A percentile compares a stretch with the other conserved stretches of the same genome.
These are phyloP conservation scores for Pachycephus smyrnensis DNA, from an alignment of 2,888 invertebrate genomes.

Conservation along the genomic window DNA sequence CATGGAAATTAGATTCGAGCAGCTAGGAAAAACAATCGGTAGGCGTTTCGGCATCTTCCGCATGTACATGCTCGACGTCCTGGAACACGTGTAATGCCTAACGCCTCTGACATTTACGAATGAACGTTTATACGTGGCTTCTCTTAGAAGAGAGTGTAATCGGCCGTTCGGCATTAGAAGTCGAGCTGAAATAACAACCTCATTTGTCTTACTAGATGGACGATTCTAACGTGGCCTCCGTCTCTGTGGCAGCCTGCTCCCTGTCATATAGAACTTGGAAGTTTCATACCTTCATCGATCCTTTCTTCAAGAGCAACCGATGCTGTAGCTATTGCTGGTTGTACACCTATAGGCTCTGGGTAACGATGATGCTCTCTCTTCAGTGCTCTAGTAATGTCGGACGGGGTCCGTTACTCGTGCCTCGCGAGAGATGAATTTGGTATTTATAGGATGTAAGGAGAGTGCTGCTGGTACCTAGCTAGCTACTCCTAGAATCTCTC, in stretches of 20 bases:
- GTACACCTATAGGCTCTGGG: too few relatives aligned
- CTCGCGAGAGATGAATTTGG: slow-evolving; percentile 28
- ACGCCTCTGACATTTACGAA: slow-evolving; percentile 1
- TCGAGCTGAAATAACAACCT: slow-evolving; percentile 4
- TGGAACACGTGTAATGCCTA: slow-evolving; percentile 1
- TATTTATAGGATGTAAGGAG: slow-evolving; percentile 33
- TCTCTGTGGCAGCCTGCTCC: not conserved
- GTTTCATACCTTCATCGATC: too few relatives aligned
- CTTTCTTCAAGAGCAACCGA: too few relatives aligned
- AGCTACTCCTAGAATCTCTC: too few relatives aligned
- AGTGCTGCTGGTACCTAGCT: slow-evolving; percentile 9
- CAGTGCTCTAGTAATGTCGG: too few relatives aligned
- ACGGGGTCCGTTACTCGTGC: slow-evolving; percentile 16
- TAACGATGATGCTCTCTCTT: too few relatives aligned
- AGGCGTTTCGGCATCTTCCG: too few relatives aligned
- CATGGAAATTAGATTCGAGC: too few relatives aligned
- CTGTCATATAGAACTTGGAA: too few relatives aligned
- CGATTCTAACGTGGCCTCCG: not conserved
- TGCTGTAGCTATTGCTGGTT: too few relatives aligned
- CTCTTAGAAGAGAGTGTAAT: slow-evolving; percentile 2
- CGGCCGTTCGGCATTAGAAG: not conserved
- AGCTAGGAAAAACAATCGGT: too few relatives aligned
- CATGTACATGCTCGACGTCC: too few relatives aligned
- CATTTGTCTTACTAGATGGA: not conserved
- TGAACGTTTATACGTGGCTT: not conserved